Evolutionary conservation across 1,140 invertebrate genomes (phyloP), one percentile per base, ranked within the genome.

Genomic region (Leptoteleia sp.): DNA sequence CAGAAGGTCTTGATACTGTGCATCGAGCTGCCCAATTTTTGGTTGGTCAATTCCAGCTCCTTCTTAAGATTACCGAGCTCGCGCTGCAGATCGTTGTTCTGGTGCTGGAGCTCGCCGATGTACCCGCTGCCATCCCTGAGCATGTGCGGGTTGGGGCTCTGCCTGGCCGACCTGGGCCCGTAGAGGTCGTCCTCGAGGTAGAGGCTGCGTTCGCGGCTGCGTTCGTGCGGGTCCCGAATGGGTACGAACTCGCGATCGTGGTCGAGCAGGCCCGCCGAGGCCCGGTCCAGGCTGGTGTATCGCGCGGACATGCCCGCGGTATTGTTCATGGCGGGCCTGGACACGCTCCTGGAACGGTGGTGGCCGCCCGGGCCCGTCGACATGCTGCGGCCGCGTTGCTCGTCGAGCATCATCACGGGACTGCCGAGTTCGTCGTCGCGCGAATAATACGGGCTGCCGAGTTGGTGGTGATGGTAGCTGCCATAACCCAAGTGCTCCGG

Each of bases 1-100:
- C 98, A 99, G 90, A 99, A 99, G 7, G 98, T 99, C 90, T 99
- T 99, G 86, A 99, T 99, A 89, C 96, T 98, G 90, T 99, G 98
- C 98, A 99, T 99, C 82, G 96, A 97, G 83, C 98, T 99, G 84
- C 97, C 97, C 70, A 99, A 91, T 89, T 99, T 99, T 90, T 99
- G 97, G 90, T 99, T 99, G 62, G 97, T 98, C 73, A 98, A 91
- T 90, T 99, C 97, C 78, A 99, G 92, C 85, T 99, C 98, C 84
- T 98, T 96, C 89, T 99, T 98, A 35, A 99, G 91, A 87, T 96
- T 96, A n/a, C 94, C 95, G 83, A 99, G 93, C 89, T 99, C 98
- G n/a, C 96, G 92, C 85, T 99, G 97, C 64, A 99, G 91, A 87
- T 99, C 97, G 79, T 94, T 94, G 87, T 99, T 97, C 91, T 98